phyloP scores from a whole-genome alignment of 30 jellyfish, hydroid and myxozoan genomes.

The Euphysa ruthae region DNA sequence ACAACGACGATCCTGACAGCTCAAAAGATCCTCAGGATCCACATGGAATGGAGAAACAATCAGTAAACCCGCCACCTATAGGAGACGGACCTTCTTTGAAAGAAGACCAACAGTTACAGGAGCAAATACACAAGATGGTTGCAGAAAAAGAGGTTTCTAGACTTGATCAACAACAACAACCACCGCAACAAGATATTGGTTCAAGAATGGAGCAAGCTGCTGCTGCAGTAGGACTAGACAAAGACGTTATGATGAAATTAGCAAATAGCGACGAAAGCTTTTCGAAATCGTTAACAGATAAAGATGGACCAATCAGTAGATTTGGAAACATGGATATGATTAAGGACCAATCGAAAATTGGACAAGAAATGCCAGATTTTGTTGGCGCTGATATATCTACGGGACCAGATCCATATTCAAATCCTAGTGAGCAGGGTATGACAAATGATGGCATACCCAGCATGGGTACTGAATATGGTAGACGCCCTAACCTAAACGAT shows the following conservation, averaged over 20 bases:
- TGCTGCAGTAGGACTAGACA: conserved; percentile 23
- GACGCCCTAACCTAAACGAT: background rate
- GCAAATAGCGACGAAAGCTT: conserved; percentile 25
- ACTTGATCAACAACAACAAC: conserved; percentile 2
- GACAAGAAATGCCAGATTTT: conserved; percentile 14
- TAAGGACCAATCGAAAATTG: conserved; percentile 15
- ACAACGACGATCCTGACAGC: background rate
- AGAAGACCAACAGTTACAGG: conserved; percentile 7
- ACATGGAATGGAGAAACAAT: background rate
- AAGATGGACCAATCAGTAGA: conserved; percentile 14
- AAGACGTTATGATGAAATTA: conserved; percentile 22
- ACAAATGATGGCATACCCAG: background rate
- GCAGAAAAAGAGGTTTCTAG: conserved; percentile 2
- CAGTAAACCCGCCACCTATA: background rate
- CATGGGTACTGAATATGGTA: conserved; percentile 11
- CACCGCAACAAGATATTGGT: background rate
- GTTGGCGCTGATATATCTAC: conserved; percentile 25
- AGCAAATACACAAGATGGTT: background rate
- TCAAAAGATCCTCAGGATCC: background rate
- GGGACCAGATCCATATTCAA: conserved; percentile 38
- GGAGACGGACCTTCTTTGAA: conserved; percentile 5
- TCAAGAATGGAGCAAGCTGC: conserved; percentile 23
- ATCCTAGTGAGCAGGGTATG: conserved; percentile 9
- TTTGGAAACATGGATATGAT: conserved; percentile 24
- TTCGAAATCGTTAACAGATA: conserved; percentile 11